Percentiles rank a stretch among this genome's conserved stretches.
Conservation (phyloP, 2,797 vertebrate species). For the Pipistrellus pipistrellus region DNA sequence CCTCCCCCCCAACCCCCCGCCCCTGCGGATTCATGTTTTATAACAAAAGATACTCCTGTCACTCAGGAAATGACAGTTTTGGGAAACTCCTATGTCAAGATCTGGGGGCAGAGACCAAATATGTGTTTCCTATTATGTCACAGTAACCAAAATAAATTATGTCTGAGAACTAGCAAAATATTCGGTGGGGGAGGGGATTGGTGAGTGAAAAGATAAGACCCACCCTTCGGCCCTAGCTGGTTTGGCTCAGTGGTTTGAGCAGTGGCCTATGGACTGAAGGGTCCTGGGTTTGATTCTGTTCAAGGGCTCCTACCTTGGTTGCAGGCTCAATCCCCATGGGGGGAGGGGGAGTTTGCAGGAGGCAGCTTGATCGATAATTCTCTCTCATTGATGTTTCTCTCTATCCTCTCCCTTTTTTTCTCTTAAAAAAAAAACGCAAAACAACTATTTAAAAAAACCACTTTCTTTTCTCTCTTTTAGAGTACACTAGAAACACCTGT, state of each 20-base stretch:
- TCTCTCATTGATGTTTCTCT: no score
- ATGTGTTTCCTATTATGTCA: not conserved
- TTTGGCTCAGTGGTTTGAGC: no score
- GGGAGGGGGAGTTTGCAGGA: no score
- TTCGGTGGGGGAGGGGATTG: not conserved
- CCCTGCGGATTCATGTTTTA: not conserved
- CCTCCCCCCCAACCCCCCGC: not conserved
- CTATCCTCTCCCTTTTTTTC: no score
- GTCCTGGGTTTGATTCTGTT: no score
- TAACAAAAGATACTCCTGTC: not conserved
- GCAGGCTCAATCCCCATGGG: no score
- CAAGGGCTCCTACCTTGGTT: no score
- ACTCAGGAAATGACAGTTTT: not conserved
- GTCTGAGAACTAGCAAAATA: not conserved
- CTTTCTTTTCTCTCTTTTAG: not conserved
- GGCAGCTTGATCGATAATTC: no score
- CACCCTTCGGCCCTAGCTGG: no score
- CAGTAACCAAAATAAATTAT: constrained; percentile 17
- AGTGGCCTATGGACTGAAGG: no score
- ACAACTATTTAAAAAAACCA: not conserved
- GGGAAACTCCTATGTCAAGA: not conserved
- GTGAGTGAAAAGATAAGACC: not conserved
- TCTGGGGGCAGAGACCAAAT: not conserved
- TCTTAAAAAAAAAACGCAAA: no score
- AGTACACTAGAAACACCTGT: not conserved